Evolutionary conservation across 2,888 invertebrate genomes (phyloP).

Genomic region (Stratiomys singularior): DNA sequence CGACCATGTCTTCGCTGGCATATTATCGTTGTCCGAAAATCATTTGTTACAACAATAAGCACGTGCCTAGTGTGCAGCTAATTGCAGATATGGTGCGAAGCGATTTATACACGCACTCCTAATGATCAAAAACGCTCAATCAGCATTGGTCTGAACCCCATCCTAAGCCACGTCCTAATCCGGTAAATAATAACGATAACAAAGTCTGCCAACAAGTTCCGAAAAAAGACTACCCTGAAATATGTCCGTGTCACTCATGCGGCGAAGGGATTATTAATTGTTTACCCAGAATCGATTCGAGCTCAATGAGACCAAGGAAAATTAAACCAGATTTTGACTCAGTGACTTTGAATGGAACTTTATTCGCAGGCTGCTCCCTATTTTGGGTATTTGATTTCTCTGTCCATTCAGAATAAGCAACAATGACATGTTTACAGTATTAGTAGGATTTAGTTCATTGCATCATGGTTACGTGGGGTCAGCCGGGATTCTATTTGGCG

Average conservation of each 20-base stretch:
- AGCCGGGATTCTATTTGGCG: too few relatives aligned
- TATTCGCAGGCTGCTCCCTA: conserved; percentile 32
- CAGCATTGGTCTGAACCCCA: neutral
- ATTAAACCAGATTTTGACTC: neutral
- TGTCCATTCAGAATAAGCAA: conserved; percentile 22
- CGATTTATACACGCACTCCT: conserved; percentile 14
- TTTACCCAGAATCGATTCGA: conserved; percentile 24
- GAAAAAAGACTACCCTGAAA: conserved; percentile 41
- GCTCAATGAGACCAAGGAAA: conserved; percentile 6
- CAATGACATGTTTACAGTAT: conserved; percentile 48
- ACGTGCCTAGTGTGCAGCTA: conserved; percentile 57
- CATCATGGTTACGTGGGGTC: too few relatives aligned
- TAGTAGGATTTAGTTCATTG: too few relatives aligned
- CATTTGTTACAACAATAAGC: conserved; percentile 54
- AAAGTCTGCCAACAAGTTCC: conserved; percentile 36
- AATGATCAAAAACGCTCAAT: conserved; percentile 27
- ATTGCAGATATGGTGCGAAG: conserved; percentile 55
- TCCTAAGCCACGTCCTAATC: conserved; percentile 9
- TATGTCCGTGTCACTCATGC: conserved; percentile 45
- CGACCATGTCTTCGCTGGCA: conserved; percentile 55
- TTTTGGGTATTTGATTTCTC: conserved; percentile 2
- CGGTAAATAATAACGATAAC: conserved; percentile 38
- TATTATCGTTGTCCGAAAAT: conserved; percentile 30
- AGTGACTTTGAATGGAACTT: conserved; percentile 20
- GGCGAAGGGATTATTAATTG: conserved; percentile 50